Evolutionary conservation across 2,888 invertebrate species (phyloP).

Genomic region (Epinotia bilunana): DNA sequence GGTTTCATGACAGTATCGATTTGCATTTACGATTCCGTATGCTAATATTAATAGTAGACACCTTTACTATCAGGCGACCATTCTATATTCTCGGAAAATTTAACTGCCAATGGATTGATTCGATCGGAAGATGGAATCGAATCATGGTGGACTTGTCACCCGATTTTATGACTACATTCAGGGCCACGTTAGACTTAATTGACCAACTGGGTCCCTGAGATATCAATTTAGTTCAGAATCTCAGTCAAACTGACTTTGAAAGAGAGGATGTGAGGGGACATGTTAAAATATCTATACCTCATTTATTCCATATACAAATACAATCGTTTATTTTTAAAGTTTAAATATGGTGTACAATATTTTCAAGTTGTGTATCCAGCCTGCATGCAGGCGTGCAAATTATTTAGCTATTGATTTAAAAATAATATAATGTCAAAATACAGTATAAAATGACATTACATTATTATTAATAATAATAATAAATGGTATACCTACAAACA

Average conservation of each 20-base stretch:
- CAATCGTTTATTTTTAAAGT: no score
- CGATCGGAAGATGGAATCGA: constrained; percentile 10
- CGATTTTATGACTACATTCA: constrained; percentile 4
- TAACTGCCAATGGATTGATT: constrained; percentile 16
- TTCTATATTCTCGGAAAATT: constrained; percentile 13
- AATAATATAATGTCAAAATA: no score
- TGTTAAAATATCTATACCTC: no score
- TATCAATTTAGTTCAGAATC: neutral
- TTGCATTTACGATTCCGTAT: constrained; percentile 18
- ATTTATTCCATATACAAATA: no score
- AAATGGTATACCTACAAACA: no score
- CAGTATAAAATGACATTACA: no score
- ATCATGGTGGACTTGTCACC: constrained; percentile 6
- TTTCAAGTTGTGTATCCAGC: no score
- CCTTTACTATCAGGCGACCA: constrained; percentile 9
- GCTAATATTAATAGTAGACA: constrained; percentile 20
- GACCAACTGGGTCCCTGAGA: neutral
- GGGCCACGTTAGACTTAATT: neutral
- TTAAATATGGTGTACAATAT: no score
- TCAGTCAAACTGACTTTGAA: neutral
- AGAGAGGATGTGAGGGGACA: neutral
- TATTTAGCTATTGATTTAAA: no score
- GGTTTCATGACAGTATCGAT: neutral
- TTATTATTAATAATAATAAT: no score
- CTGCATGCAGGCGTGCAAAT: no score